Evolutionary conservation across 2,888 invertebrate genomes (phyloP).

Genomic region (Phorcus lineatus): DNA sequence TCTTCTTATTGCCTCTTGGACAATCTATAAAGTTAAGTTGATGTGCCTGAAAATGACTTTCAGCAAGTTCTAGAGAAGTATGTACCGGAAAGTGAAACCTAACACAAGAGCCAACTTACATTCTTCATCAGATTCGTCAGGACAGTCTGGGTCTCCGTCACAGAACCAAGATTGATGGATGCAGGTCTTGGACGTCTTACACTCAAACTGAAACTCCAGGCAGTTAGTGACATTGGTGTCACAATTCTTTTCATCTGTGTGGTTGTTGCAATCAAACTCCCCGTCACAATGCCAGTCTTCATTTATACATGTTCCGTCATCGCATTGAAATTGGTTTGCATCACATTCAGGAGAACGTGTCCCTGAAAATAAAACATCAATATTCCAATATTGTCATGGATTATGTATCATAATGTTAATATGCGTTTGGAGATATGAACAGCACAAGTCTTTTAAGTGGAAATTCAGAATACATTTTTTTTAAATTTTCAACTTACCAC

Average conservation of each 20-base stretch:
- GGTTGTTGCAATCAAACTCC: conserved; percentile 56
- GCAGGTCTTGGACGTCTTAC: conserved; percentile 84
- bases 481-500: background rate
- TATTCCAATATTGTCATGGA: no score
- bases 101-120: conserved; percentile 45
- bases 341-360: conserved; percentile 44
- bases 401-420: no score
- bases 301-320: conserved; percentile 49
- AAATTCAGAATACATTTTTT: no score
- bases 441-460: no score
- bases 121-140: conserved; percentile 88
- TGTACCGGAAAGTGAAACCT: no score
- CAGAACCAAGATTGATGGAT: conserved; percentile 89
- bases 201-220: conserved; percentile 88
- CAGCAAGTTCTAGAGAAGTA: no score
- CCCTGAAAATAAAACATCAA: background rate
- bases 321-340: conserved; percentile 47
- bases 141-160: conserved; percentile 91
- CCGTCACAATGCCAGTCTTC: conserved; percentile 57
- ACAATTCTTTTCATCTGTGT: conserved; percentile 55
- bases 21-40: no score
- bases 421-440: no score
- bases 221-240: conserved; percentile 76
- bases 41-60: no score
- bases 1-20: no score